phyloP scores from a whole-genome alignment of 2,797 vertebrate species.

The Anguilla anguilla region DNA sequence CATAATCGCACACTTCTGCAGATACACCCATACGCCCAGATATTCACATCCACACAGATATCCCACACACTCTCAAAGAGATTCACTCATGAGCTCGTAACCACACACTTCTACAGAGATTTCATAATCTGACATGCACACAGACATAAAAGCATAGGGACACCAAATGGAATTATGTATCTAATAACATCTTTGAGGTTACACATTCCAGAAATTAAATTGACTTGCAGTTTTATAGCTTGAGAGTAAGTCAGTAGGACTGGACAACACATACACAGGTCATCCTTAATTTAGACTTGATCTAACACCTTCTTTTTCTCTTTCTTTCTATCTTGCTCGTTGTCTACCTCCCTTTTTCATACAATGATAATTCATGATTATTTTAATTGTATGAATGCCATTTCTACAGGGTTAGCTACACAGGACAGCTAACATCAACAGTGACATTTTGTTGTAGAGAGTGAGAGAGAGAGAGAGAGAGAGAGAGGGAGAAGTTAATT shows the following conservation, averaged over 20 bases:
- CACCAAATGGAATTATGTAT: background rate
- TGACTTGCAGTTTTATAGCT: background rate
- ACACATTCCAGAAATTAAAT: too few species aligned
- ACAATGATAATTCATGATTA: background rate
- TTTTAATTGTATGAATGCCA: background rate
- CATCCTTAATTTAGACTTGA: background rate
- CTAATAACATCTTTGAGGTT: background rate
- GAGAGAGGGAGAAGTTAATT: conserved; percentile 71
- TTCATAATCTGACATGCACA: background rate
- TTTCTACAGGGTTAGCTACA: background rate
- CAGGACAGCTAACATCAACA: background rate
- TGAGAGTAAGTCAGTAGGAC: background rate
- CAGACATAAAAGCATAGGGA: background rate
- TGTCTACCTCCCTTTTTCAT: background rate
- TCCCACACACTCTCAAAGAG: conserved; percentile 10
- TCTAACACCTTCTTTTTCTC: background rate
- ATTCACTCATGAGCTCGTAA: conserved; percentile 31
- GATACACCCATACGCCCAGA: background rate
- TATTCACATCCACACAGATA: background rate
- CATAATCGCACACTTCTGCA: background rate
- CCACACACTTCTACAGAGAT: background rate
- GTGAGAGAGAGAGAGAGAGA: conserved; percentile 41
- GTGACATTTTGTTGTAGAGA: conserved; percentile 35
- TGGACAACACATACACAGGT: background rate
- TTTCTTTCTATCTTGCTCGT: background rate